Evolutionary conservation across 1,140 invertebrate genomes (phyloP).

Genomic region (Dendroctonus ponderosae): DNA sequence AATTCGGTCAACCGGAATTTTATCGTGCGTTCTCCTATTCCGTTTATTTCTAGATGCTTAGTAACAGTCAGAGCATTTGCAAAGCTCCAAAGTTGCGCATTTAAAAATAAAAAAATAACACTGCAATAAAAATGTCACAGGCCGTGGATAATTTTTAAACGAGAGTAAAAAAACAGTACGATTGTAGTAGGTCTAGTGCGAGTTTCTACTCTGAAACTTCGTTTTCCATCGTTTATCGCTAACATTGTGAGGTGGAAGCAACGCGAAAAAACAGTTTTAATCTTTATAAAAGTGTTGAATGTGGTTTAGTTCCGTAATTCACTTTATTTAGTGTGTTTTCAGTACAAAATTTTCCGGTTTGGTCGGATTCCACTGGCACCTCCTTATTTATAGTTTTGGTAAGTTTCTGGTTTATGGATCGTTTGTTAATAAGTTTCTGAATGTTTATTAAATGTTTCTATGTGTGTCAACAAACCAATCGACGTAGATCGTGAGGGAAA

Average conservation of each 20-base stretch:
- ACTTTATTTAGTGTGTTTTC: slow-evolving; percentile 31
- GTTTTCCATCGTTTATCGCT: slow-evolving; percentile 13
- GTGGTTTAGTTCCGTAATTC: slow-evolving; percentile 25
- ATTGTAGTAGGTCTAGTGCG: slow-evolving; percentile 20
- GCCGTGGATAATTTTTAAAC: slow-evolving; percentile 41
- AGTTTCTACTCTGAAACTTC: slow-evolving; percentile 24
- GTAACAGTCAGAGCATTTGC: no score
- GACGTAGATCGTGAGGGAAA: no score
- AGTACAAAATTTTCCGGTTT: slow-evolving; percentile 10
- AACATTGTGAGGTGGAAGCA: slow-evolving; percentile 29
- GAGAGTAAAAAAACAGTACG: slow-evolving; percentile 43
- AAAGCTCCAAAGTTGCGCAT: no score
- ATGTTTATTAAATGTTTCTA: not conserved
- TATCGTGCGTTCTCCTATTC: no score
- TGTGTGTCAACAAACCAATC: slow-evolving; percentile 21
- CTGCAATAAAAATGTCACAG: no score
- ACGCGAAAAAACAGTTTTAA: slow-evolving; percentile 20
- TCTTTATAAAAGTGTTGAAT: slow-evolving; percentile 16
- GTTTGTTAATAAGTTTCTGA: not conserved
- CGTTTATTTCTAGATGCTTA: no score
- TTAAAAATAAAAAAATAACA: no score
- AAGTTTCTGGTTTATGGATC: not conserved
- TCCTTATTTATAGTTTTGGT: slow-evolving; percentile 7
- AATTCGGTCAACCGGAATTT: no score
- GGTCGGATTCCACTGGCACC: slow-evolving; percentile 23